phyloP scores from a whole-genome alignment of 2,113 vertebrate genomes.

The Amphiprion ocellaris region DNA sequence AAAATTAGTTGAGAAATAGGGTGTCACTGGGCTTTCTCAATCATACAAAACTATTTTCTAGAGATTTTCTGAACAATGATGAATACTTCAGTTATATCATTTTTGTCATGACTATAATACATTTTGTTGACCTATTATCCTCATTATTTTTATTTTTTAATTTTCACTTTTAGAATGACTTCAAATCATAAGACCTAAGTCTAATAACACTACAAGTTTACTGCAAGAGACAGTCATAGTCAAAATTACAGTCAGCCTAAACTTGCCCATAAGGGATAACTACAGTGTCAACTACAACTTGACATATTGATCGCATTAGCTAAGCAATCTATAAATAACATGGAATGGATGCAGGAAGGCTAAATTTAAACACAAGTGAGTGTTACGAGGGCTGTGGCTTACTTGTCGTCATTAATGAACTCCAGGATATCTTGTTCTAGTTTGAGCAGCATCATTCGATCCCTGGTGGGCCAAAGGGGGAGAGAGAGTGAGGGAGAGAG shows the following conservation, averaged over 20 bases:
- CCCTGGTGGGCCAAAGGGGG: constrained; percentile 84
- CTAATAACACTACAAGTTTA: background rate
- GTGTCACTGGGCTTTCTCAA: background rate
- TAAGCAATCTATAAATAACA: constrained; percentile 54
- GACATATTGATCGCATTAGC: constrained; percentile 47
- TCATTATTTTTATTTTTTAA: no score
- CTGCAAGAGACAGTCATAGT: constrained; percentile 16
- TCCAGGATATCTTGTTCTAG: constrained; percentile 99
- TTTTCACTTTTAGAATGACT: background rate
- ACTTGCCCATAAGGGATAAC: background rate
- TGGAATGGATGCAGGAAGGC: constrained; percentile 4
- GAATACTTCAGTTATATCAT: no score
- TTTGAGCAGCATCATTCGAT: constrained; percentile 99
- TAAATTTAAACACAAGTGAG: constrained; percentile 59
- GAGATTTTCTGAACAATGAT: no score
- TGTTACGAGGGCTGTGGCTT: constrained; percentile 76
- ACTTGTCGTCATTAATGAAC: constrained; percentile 99
- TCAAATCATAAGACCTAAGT: background rate
- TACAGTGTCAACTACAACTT: constrained; percentile 22
- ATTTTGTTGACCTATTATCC: no score
- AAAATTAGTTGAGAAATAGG: background rate
- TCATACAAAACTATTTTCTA: no score
- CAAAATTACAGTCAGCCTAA: constrained; percentile 18
- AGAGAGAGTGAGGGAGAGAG: constrained; percentile 16
- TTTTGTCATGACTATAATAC: no score